Conservation (phyloP, 2,888 invertebrate genomes). For the Endotricha flammealis region DNA sequence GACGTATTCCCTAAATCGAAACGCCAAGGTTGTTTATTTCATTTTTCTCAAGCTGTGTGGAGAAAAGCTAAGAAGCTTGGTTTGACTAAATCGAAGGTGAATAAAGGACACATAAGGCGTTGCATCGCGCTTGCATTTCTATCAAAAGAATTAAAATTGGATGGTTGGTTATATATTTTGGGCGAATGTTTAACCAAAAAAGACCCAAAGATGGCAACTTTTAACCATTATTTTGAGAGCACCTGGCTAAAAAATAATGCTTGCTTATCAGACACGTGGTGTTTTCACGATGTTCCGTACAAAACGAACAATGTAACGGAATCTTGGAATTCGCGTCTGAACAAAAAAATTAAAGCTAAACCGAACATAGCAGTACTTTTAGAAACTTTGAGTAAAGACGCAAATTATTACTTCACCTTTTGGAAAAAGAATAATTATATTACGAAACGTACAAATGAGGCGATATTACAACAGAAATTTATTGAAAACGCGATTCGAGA, state of each 20-base stretch:
- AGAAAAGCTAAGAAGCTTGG: neutral
- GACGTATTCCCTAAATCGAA: neutral
- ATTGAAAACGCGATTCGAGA: neutral
- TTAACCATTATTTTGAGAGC: neutral
- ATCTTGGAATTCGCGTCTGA: neutral
- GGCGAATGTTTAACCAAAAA: neutral
- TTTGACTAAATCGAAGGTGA: neutral
- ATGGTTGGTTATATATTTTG: neutral
- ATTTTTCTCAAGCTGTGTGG: neutral
- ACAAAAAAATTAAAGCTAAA: neutral
- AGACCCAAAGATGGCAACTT: neutral
- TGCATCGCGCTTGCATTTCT: neutral
- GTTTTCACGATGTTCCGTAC: neutral
- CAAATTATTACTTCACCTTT: no score
- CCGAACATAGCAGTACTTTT: neutral
- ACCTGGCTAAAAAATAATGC: neutral
- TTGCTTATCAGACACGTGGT: neutral
- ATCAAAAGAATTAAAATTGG: neutral
- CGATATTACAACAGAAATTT: no score
- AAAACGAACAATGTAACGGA: neutral
- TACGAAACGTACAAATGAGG: no score
- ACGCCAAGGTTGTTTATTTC: constrained; percentile 1
- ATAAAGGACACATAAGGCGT: neutral
- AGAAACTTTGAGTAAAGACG: neutral
- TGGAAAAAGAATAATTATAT: neutral